phyloP scores from a whole-genome alignment of 2,888 invertebrate genomes.

The Hylaea fasciaria region DNA sequence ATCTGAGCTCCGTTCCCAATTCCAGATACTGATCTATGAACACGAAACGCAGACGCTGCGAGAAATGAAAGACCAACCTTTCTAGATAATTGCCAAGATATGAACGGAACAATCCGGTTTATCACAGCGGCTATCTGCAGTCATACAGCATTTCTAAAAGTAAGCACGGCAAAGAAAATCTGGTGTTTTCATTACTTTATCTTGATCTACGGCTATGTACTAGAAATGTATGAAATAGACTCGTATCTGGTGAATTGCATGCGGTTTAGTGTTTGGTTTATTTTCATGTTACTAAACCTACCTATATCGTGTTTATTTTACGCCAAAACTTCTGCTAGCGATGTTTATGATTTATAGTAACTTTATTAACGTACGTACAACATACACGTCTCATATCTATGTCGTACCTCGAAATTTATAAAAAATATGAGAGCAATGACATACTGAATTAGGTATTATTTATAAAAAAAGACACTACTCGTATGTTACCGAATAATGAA shows the following conservation, averaged over 20 bases:
- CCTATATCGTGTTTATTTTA: too few relatives aligned
- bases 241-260: conserved; percentile 1
- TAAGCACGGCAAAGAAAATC: conserved; percentile 26
- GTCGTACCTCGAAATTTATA: too few relatives aligned
- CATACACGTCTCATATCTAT: too few relatives aligned
- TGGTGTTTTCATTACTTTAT: conserved; percentile 33
- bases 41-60: conserved; percentile 47
- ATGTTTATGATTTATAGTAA: too few relatives aligned
- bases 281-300: too few relatives aligned
- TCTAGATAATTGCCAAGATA: conserved; percentile 60
- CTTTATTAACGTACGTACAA: too few relatives aligned
- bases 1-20: conserved; percentile 37
- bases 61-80: conserved; percentile 56
- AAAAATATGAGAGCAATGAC: too few relatives aligned
- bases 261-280: neutral
- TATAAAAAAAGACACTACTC: too few relatives aligned
- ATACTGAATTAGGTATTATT: too few relatives aligned
- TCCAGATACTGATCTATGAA: conserved; percentile 42
- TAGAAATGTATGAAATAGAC: conserved; percentile 9
- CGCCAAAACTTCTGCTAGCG: too few relatives aligned
- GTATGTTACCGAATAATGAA: too few relatives aligned
- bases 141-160: conserved; percentile 44
- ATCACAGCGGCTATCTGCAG: conserved; percentile 53
- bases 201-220: conserved; percentile 20
- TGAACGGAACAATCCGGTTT: conserved; percentile 50